Base-by-base conservation (phyloP, 2,797 vertebrate species). In the Antrozous pallidus region DNA sequence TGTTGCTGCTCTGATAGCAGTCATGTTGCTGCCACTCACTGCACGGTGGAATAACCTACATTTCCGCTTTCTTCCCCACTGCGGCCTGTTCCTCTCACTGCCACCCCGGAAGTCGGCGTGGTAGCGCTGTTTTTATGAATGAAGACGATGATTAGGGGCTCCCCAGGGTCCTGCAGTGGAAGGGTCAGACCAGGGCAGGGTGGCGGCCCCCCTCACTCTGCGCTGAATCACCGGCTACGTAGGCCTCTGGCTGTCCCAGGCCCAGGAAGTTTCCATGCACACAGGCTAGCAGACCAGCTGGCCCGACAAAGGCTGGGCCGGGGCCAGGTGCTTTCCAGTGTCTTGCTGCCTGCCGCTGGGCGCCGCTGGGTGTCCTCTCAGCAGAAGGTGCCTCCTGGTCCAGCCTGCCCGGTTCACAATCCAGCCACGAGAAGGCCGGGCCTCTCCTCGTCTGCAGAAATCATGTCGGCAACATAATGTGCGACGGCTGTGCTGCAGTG, bases 301-400 rank as follows among this genome's bases (percentile, higher is more conserved):
- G 65, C 40, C 65, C 1, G 4, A 77, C 69, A 71, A 42, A 56
- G 38, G 26, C 26, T 92, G 96, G 84, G 4, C 47, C 4, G 13
- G 18, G 28, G 92, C 95, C 94, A 94, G 90, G 95, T 74, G 47
- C 82, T 96, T 96, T 88, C 90, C 88, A n/a, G 4, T 14, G 28
- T 33, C 54, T 67, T 45, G 31, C 42, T 31, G 4, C 33, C 42
- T 31, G 4, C 28, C 69, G 40, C 13, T 31, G 51, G 71, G 67
- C 79, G 36, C 36, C 49, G 70, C 42, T 38, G 54, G 17, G 47
- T 69, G 56, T 65, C 49, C 42, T 42, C 54, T 81, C 77, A 45
- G 63, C 47, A 38, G 51, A 78, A 2, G 6, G 13, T 36, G 22
- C 24, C 45, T 74, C 56, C 81, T 33, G 56, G 49, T 69, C 56